These are phyloP conservation scores for Mamestra configurata DNA, from an alignment of 1,140 invertebrate species.

Conservation along the genomic window DNA sequence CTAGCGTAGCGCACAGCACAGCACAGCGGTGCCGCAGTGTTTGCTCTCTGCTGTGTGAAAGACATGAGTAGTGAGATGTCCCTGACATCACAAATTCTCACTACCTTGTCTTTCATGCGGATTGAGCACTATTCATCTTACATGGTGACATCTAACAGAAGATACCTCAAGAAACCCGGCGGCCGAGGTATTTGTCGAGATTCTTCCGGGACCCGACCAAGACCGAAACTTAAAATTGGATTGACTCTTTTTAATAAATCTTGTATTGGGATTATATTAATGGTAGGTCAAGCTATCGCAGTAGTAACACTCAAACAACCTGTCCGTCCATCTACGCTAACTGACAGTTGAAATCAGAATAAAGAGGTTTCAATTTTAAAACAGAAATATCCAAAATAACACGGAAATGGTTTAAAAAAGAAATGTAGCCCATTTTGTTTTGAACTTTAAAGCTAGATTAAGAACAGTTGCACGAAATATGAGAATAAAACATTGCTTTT, in stretches of 20 bases:
- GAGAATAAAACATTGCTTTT: too few relatives aligned
- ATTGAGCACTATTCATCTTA: slow-evolving; percentile 70
- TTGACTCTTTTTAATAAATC: background rate
- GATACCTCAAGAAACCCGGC: slow-evolving; percentile 26
- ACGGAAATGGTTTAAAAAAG: too few relatives aligned
- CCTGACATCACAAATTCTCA: slow-evolving; percentile 84
- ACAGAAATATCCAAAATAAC: too few relatives aligned
- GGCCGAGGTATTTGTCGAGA: background rate
- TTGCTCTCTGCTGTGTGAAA: slow-evolving; percentile 82
- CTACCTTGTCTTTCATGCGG: slow-evolving; percentile 88
- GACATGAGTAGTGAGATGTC: slow-evolving; percentile 86
- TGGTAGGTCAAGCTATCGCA: background rate
- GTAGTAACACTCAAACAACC: background rate
- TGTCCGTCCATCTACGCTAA: background rate
- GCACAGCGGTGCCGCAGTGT: background rate
- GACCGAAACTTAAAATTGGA: background rate
- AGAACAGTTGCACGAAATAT: too few relatives aligned
- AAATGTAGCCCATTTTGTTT: too few relatives aligned
- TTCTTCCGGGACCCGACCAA: background rate
- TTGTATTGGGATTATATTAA: background rate
- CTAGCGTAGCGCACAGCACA: slow-evolving; percentile 2
- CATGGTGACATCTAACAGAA: slow-evolving; percentile 41
- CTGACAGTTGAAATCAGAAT: background rate
- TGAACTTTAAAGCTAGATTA: too few relatives aligned
- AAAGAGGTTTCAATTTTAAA: too few relatives aligned